Percentiles rank a stretch among this genome's conserved stretches.
Evolutionary conservation across 2,113 vertebrate genomes (phyloP).

Genomic region (Phalacrocorax pelagicus): DNA sequence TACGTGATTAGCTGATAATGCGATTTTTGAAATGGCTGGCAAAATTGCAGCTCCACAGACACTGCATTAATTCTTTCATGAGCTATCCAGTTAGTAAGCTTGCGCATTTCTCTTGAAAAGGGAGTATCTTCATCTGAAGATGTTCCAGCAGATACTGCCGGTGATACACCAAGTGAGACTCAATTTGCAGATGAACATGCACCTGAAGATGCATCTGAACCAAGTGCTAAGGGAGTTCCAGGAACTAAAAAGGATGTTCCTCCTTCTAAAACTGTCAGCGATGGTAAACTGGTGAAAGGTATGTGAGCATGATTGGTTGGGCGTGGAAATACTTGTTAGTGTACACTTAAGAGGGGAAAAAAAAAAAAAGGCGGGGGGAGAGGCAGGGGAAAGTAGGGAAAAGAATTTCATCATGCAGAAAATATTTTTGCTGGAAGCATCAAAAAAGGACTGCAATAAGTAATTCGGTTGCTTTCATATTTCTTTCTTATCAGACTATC

Average conservation of each 20-base stretch:
- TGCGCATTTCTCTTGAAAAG: slow-evolving; percentile 52
- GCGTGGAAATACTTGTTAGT: neutral
- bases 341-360: neutral
- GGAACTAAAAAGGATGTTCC: slow-evolving; percentile 61
- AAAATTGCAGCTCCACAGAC: neutral
- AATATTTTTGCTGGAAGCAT: neutral
- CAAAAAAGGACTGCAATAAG: neutral
- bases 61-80: neutral
- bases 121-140: slow-evolving; percentile 65
- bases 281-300: slow-evolving; percentile 85
- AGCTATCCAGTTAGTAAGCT: neutral
- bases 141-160: slow-evolving; percentile 31
- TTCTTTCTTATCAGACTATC: neutral
- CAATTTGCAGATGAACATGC: slow-evolving; percentile 31
- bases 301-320: neutral
- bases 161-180: slow-evolving; percentile 7
- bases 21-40: neutral
- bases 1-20: neutral
- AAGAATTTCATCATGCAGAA: neutral
- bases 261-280: slow-evolving; percentile 56
- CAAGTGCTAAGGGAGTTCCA: neutral
- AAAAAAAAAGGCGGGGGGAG: no score
- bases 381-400: neutral
- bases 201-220: slow-evolving; percentile 56
- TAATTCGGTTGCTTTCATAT: neutral